A percentile compares a stretch with the other conserved stretches of the same genome.
These are phyloP conservation scores for Drosophila jambulina DNA, from an alignment of 1,140 invertebrate species.

Conservation along the genomic window DNA sequence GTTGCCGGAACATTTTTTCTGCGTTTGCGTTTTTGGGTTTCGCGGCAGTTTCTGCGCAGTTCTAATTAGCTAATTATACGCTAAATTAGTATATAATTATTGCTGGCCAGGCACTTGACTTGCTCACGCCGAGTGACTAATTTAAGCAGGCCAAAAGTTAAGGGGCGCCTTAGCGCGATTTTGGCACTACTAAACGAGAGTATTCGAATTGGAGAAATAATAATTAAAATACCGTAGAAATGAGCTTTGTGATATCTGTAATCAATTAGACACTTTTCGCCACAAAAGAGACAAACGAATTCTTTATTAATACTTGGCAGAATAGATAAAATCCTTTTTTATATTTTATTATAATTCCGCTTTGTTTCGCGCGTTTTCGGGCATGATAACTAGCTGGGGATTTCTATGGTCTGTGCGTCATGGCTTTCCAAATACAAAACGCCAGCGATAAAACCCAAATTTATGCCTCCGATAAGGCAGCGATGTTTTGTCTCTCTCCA, in stretches of 20 bases:
- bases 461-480: constrained; percentile 61
- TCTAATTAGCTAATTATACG: constrained; percentile 84
- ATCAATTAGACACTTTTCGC: constrained; percentile 25
- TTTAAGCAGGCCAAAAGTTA: constrained; percentile 34
- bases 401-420: constrained; percentile 39
- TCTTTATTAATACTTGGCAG: constrained; percentile 9
- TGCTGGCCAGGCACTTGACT: constrained; percentile 55
- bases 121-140: constrained; percentile 61
- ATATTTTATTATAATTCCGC: constrained; percentile 24
- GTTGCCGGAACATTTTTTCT: constrained; percentile 78
- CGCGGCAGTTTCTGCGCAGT: constrained; percentile 66
- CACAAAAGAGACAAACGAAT: constrained; percentile 36
- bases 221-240: constrained; percentile 20
- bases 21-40: constrained; percentile 52
- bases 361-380: constrained; percentile 38
- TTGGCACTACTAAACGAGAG: constrained; percentile 17
- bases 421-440: constrained; percentile 61
- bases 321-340: constrained; percentile 28
- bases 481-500: constrained; percentile 42
- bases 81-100: constrained; percentile 83
- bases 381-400: constrained; percentile 26
- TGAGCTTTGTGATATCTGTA: constrained; percentile 24
- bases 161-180: constrained; percentile 24
- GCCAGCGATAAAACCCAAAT: constrained; percentile 65
- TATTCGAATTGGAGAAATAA: constrained; percentile 4